Conservation (phyloP, 2,113 vertebrate species). For the Hemicordylus capensis region DNA sequence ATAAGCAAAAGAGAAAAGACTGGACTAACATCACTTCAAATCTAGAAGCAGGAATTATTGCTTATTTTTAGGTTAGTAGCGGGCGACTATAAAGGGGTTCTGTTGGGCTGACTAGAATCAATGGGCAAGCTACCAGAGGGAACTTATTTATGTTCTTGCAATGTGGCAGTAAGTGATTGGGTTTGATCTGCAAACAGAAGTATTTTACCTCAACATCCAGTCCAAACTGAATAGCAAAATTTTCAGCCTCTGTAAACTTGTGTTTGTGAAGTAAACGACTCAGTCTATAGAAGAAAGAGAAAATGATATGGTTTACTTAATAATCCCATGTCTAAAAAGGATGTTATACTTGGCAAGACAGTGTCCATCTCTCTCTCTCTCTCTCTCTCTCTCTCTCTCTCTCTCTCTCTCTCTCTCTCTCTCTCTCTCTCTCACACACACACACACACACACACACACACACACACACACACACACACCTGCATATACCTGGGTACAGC, state of each 20-base stretch:
- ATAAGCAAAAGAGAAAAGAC: no score
- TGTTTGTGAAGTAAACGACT: slow-evolving; percentile 94
- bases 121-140: neutral
- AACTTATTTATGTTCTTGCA: neutral
- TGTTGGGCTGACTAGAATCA: neutral
- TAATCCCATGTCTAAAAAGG: neutral
- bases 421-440: no score
- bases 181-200: fast-evolving
- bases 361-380: no score
- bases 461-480: no score
- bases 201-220: slow-evolving; percentile 89
- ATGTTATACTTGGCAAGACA: neutral
- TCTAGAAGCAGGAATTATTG: neutral
- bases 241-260: slow-evolving; percentile 94
- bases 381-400: neutral
- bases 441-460: no score
- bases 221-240: slow-evolving; percentile 91
- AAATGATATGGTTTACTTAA: neutral
- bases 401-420: no score
- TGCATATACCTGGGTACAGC: no score
- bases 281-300: slow-evolving; percentile 75
- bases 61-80: neutral
- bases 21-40: neutral
- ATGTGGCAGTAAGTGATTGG: neutral
- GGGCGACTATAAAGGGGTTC: neutral